phyloP scores from a whole-genome alignment of 2,113 vertebrate species.

The Zootoca vivipara region DNA sequence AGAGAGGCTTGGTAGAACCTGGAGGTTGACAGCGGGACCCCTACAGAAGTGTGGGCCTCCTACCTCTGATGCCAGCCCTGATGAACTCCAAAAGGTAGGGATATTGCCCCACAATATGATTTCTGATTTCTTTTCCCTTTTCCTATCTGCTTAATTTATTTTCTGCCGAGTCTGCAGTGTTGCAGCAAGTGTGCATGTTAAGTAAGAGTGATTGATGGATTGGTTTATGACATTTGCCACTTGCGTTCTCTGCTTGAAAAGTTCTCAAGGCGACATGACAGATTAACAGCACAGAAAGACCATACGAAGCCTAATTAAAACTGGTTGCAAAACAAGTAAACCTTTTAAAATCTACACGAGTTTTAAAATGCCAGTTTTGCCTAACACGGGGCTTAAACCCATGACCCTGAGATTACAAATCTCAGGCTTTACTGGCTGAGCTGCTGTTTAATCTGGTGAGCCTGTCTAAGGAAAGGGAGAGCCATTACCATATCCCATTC shows the following conservation, averaged over 20 bases:
- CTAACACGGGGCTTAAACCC: no score
- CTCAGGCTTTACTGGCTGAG: no score
- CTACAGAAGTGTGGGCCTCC: not conserved
- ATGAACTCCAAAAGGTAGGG: not conserved
- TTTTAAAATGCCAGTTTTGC: not conserved
- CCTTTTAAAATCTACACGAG: not conserved
- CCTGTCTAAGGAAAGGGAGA: no score
- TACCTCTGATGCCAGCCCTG: not conserved
- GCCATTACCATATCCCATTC: no score
- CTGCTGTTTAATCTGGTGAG: no score
- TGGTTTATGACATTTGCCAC: not conserved
- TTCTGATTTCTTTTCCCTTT: not conserved
- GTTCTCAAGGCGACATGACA: not conserved
- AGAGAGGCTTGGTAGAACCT: no score
- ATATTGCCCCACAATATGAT: not conserved
- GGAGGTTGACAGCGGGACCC: no score
- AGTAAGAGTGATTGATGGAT: constrained; percentile 22
- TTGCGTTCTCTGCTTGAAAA: not conserved
- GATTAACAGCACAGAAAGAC: not conserved
- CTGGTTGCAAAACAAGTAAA: not conserved
- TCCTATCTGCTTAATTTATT: constrained; percentile 23
- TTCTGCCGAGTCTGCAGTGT: constrained; percentile 1
- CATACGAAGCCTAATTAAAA: not conserved
- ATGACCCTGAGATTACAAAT: no score
- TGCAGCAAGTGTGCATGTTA: constrained; percentile 29